Evolutionary conservation across 2,888 invertebrate species (phyloP).

Genomic region (Xanthia icteritia): DNA sequence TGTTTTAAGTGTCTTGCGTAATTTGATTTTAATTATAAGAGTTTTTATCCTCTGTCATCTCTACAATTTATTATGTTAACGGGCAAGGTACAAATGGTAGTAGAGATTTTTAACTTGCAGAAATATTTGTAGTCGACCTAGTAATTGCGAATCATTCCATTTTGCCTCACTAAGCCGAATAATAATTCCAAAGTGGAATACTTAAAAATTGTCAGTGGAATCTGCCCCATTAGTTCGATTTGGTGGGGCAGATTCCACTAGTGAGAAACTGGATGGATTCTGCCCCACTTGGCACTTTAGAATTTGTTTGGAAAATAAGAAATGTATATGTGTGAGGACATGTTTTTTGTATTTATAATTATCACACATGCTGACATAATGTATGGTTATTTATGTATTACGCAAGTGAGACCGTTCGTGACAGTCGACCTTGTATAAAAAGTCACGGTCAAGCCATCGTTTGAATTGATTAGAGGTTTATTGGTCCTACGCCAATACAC

Average conservation of each 20-base stretch:
- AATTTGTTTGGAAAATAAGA: too few relatives aligned
- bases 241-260: too few relatives aligned
- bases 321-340: too few relatives aligned
- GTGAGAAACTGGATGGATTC: too few relatives aligned
- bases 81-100: background rate
- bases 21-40: conserved; percentile 35
- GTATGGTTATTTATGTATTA: conserved; percentile 15
- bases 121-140: background rate
- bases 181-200: too few relatives aligned
- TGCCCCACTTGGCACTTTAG: too few relatives aligned
- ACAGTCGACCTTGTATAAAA: conserved; percentile 3
- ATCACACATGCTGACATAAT: background rate
- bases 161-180: too few relatives aligned
- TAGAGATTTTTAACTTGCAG: background rate
- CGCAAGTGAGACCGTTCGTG: background rate
- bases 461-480: conserved; percentile 4
- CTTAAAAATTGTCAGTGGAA: too few relatives aligned
- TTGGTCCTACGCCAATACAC: background rate
- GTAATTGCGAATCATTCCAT: background rate
- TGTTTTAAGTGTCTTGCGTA: conserved; percentile 13
- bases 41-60: background rate
- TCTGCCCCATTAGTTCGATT: too few relatives aligned
- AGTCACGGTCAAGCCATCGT: conserved; percentile 7
- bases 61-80: conserved; percentile 3
- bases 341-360: conserved; percentile 1